A percentile compares a stretch with the other conserved stretches of the same genome.
Conservation (phyloP, 2,888 invertebrate genomes). For the Rhodophaea formosa region DNA sequence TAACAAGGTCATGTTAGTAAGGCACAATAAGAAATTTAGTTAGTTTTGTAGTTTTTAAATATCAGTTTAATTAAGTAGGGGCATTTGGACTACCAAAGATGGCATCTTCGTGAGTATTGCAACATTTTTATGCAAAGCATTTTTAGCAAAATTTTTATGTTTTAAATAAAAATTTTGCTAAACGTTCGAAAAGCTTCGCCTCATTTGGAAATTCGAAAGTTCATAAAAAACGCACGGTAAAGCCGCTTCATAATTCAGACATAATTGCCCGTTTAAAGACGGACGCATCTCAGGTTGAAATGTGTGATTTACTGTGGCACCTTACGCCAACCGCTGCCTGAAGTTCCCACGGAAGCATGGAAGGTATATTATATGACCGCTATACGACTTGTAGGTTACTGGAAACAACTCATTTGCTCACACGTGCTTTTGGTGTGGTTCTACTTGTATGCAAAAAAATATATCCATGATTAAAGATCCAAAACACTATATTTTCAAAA, state of each 20-base stretch:
- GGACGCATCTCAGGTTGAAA: conserved; percentile 58
- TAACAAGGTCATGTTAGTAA: no score
- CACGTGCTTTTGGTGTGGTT: no score
- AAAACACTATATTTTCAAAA: no score
- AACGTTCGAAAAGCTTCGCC: background rate
- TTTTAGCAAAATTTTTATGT: no score
- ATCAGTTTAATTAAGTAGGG: no score
- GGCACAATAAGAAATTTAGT: no score
- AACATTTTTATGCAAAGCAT: no score
- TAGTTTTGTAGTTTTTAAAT: no score
- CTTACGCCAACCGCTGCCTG: conserved; percentile 54
- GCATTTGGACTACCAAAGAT: no score
- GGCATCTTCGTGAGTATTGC: no score
- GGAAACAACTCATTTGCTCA: background rate
- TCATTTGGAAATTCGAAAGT: background rate
- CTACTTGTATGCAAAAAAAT: no score
- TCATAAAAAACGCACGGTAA: background rate
- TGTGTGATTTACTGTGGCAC: conserved; percentile 58
- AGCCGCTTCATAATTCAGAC: conserved; percentile 38
- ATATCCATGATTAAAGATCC: no score
- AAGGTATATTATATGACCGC: conserved; percentile 35
- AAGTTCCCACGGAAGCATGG: conserved; percentile 47
- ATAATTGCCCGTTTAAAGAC: conserved; percentile 57
- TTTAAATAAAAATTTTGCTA: background rate
- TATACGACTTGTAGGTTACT: conserved; percentile 12